These are phyloP conservation scores for Fundulus diaphanus DNA, from an alignment of 2,797 vertebrate genomes.

Conservation along the genomic window DNA sequence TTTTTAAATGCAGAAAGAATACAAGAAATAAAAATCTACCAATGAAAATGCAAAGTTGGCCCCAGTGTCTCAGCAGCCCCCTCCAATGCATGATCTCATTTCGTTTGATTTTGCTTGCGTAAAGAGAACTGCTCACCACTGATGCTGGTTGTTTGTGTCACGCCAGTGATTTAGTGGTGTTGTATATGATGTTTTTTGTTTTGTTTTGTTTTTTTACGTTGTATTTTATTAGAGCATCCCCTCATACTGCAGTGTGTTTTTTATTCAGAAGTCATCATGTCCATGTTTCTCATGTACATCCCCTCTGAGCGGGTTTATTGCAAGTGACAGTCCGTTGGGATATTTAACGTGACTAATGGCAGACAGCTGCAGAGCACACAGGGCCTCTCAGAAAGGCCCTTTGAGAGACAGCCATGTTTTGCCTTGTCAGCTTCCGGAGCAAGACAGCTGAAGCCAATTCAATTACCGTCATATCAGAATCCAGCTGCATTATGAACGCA, in stretches of 20 bases:
- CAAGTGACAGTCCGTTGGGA: conserved; percentile 52
- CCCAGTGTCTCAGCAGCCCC: neutral
- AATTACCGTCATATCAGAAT: conserved; percentile 18
- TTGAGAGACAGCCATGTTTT: conserved; percentile 28
- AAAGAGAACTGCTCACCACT: neutral
- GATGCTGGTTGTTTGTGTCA: neutral
- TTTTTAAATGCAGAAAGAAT: too few relatives aligned
- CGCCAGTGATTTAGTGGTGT: neutral
- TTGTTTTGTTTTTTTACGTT: neutral
- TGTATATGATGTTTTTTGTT: neutral
- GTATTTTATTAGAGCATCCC: neutral
- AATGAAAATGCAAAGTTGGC: too few relatives aligned
- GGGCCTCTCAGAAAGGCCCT: conserved; percentile 20
- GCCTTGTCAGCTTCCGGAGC: conserved; percentile 32
- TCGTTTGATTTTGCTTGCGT: neutral
- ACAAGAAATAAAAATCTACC: too few relatives aligned
- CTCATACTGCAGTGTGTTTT: conserved; percentile 12
- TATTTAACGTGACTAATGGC: conserved; percentile 58
- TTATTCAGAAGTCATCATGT: conserved; percentile 21
- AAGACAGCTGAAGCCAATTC: conserved; percentile 15
- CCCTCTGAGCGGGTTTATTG: conserved; percentile 30
- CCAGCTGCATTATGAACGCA: conserved; percentile 16
- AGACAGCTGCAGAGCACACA: conserved; percentile 51
- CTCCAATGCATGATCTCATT: neutral
- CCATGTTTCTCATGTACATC: conserved; percentile 26